A percentile compares a stretch with the other conserved stretches of the same genome.
These are phyloP conservation scores for Poeciliopsis turneri DNA, from an alignment of 2,797 vertebrate genomes.

Conservation along the genomic window DNA sequence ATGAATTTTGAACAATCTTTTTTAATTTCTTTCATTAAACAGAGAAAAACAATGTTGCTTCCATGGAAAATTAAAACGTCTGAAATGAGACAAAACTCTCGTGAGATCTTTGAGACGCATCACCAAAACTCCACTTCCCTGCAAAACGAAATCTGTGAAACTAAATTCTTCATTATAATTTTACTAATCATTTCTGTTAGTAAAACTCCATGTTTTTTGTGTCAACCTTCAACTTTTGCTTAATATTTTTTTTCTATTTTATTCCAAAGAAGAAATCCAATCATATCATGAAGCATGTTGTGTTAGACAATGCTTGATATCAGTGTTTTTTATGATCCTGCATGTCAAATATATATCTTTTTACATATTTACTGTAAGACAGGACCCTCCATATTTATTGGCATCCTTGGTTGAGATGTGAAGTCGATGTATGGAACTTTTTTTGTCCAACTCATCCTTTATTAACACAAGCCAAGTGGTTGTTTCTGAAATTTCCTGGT, in stretches of 20 bases:
- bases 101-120: neutral
- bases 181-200: neutral
- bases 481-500: neutral
- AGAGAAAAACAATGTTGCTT: neutral
- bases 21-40: neutral
- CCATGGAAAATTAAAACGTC: neutral
- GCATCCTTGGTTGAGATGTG: neutral
- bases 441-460: neutral
- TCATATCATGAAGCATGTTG: neutral
- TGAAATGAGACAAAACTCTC: neutral
- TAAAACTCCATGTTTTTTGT: neutral
- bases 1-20: neutral
- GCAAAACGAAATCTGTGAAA: neutral
- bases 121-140: neutral
- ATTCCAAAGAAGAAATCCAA: neutral
- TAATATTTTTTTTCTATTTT: neutral
- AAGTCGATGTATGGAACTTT: neutral
- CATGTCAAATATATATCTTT: neutral
- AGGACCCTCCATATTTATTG: neutral
- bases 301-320: neutral
- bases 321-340: neutral
- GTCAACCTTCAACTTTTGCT: neutral
- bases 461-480: neutral
- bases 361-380: neutral
- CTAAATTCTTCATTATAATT: neutral